Evolutionary conservation across 2,888 invertebrate genomes (phyloP), one percentile per base, ranked within the genome.

Genomic region (Nomada fucata): DNA sequence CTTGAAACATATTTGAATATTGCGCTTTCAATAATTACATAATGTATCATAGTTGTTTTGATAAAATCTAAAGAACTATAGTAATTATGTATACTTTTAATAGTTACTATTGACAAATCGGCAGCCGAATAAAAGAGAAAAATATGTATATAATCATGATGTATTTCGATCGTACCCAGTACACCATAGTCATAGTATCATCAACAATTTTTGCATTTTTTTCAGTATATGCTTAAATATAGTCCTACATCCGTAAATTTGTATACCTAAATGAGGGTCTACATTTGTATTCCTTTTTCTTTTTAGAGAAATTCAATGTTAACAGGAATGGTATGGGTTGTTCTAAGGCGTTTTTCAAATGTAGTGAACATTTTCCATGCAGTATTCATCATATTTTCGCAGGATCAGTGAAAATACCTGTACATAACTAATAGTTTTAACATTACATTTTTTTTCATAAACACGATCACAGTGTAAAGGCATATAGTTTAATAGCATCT

Each of bases 391-490:
- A 90, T 91, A 91, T 91, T 91, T 90, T 90, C 87, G 89, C 86
- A 84, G 76, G 77, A 75, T 79, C 52, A 68, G 79, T 83, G 67
- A 70, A 42, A 44, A 55, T 86, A 87, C 60, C 80, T 79, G 72
- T 85, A 87, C 81, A 70, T 82, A 90, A 13, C 89, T 84, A 81
- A 86, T 87, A 88, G 82, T 85, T 88, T 91, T 91, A 90, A 90
- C 86, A 89, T 89, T 91, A 70, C 63, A 91, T 90, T 86, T 86
- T 90, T 90, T 87, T 91, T 91, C 91, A 90, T 92, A 92, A 92
- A 91, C 90, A 88, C 90, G 90, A 92, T 92, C 92, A 92, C 92
- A 92, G 92, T 91, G 89, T 91, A 92, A 90, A 91, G 92, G 92
- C 91, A 86, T 86, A 75, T 75, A 68, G 77, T 76, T 79, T 52